Base-by-base conservation (phyloP, 2,888 invertebrate species). In the Harpagoxenus sublaevis region DNA sequence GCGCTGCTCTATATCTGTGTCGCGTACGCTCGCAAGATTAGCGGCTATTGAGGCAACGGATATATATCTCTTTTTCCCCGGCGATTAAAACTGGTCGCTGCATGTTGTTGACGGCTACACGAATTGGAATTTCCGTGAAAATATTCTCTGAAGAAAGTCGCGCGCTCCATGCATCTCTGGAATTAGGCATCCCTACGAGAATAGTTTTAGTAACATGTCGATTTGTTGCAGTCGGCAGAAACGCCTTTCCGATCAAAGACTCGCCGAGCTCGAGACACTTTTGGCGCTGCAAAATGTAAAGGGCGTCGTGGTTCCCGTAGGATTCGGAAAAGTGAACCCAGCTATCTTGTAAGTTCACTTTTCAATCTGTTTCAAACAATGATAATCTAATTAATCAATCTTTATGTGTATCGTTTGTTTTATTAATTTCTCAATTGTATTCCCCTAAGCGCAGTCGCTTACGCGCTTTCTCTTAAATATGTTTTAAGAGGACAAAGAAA, bases 201-300 rank as follows among this genome's bases (percentile, higher is more conserved):
- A 71, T 60, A 42, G 6, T 66, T 53, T 65, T 28, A 5, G 5
- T 57, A 45, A 57, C 18, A 18, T 31, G 9, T 18, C 39, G 12
- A 28, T 39, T 23, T 60, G 62, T 91, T 91, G 84, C 94, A 95
- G 89, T 92, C 95, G 96, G 88, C 95, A 95, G 71, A 96, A 96
- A 91, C 94, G 96, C 68, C 95, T 96, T 39, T 96, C 96, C 39
- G 96, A 96, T 92, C 96, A 96, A 91, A 94, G 96, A 82, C 92
- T 96, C 79, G 96, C 96, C 39, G 96, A 96, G 92, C 93, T 96
- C 89, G 96, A 96, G 91, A 96, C 96, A 5, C 92, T 96, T 39
- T 86, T 96, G 78, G 96, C 96, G 3, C 94, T 96, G 85, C 93
- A 95, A 28, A 95, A 95, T 89, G 95, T 96, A 93, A 95, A 95